These are phyloP conservation scores for Sinocyclocheilus anshuiensis DNA, from an alignment of 2,113 vertebrate species.

Conservation along the genomic window DNA sequence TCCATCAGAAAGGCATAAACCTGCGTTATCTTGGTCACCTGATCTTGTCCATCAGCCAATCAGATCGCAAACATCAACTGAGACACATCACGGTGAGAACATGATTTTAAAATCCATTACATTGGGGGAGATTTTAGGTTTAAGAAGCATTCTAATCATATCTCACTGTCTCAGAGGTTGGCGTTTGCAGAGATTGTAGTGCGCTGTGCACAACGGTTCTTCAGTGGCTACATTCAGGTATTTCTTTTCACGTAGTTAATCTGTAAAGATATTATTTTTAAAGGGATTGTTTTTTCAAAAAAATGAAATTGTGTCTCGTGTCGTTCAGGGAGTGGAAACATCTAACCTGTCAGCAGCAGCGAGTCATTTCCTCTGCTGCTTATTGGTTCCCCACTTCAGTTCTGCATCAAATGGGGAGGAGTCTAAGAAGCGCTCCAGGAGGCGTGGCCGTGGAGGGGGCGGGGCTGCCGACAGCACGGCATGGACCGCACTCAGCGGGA, in stretches of 20 bases:
- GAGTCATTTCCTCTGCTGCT: slow-evolving; percentile 82
- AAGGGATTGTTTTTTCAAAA: too few species aligned
- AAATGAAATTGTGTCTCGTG: slow-evolving; percentile 21
- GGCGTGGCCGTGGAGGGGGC: slow-evolving; percentile 69
- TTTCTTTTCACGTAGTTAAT: background rate
- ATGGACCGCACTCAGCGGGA: slow-evolving; percentile 75
- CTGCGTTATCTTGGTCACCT: slow-evolving; percentile 80
- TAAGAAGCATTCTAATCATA: background rate
- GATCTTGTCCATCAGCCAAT: slow-evolving; percentile 66
- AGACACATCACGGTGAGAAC: slow-evolving; percentile 74
- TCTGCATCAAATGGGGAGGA: slow-evolving; percentile 72
- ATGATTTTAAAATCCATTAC: background rate
- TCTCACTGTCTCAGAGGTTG: slow-evolving; percentile 68
- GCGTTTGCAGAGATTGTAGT: slow-evolving; percentile 72
- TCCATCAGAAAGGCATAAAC: slow-evolving; percentile 80
- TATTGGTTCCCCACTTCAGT: slow-evolving; percentile 76
- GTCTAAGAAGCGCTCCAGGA: slow-evolving; percentile 75
- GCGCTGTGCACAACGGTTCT: slow-evolving; percentile 74
- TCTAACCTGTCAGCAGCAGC: slow-evolving; percentile 76
- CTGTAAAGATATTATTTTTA: background rate
- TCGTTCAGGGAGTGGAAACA: slow-evolving; percentile 74
- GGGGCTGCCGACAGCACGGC: slow-evolving; percentile 70
- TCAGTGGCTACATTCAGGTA: slow-evolving; percentile 80
- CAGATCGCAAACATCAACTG: slow-evolving; percentile 71
- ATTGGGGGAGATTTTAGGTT: background rate